Evolutionary conservation across 1,140 invertebrate species (phyloP).

Genomic region (Argopecten irradians): DNA sequence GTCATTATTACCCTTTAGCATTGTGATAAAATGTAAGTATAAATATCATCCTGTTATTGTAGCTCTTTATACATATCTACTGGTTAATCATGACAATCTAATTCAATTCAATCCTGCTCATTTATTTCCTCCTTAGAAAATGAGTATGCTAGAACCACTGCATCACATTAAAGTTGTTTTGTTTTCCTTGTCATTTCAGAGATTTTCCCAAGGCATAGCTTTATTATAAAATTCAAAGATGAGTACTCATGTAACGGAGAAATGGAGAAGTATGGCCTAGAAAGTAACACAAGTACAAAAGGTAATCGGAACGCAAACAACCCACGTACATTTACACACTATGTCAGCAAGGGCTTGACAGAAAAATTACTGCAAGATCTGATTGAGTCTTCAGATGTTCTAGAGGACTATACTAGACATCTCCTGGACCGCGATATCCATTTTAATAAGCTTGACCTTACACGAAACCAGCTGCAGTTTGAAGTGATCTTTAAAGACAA

Average conservation of each 20-base stretch:
- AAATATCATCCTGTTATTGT: too few relatives aligned
- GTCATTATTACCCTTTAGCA: too few relatives aligned
- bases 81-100: too few relatives aligned
- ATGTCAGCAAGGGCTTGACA: not conserved
- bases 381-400: not conserved
- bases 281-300: not conserved
- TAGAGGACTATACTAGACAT: not conserved
- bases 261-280: not conserved
- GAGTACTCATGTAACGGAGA: not conserved
- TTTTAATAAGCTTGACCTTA: not conserved
- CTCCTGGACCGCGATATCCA: not conserved
- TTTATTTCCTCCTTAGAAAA: too few relatives aligned
- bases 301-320: not conserved
- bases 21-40: too few relatives aligned
- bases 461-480: not conserved
- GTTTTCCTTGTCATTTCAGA: not conserved
- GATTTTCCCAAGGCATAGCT: not conserved
- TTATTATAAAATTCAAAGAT: not conserved
- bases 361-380: not conserved
- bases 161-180: not conserved
- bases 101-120: too few relatives aligned
- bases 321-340: not conserved
- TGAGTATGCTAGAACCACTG: too few relatives aligned
- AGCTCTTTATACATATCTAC: too few relatives aligned
- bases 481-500: not conserved